Evolutionary conservation across 2,888 invertebrate species (phyloP).

Genomic region (Mellilla xanthometata): DNA sequence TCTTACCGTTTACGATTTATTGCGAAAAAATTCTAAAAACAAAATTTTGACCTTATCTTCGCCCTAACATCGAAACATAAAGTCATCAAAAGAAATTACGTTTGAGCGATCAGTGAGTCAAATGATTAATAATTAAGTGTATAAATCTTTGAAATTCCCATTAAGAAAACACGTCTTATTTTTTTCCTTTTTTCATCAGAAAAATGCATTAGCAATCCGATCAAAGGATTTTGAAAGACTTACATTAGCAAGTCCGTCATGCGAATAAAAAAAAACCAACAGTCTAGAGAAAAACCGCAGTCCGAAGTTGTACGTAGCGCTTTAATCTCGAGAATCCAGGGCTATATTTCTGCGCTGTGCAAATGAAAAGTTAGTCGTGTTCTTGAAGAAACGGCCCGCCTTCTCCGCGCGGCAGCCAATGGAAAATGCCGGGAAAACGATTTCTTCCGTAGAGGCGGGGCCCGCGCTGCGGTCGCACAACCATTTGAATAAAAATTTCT

Average conservation of each 20-base stretch:
- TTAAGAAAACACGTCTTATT: too few species aligned
- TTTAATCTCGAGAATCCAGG: constrained; percentile 59
- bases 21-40: too few species aligned
- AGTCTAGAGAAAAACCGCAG: constrained; percentile 68
- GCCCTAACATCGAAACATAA: too few species aligned
- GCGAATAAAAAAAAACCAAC: constrained; percentile 52
- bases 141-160: too few species aligned
- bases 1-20: too few species aligned
- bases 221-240: constrained; percentile 42
- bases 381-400: constrained; percentile 71
- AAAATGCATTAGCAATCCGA: constrained; percentile 9
- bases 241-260: constrained; percentile 41
- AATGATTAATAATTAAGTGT: too few species aligned
- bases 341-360: constrained; percentile 78
- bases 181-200: too few species aligned
- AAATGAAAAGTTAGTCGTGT: constrained; percentile 79
- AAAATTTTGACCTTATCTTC: too few species aligned
- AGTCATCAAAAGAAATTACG: too few species aligned
- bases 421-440: constrained; percentile 76
- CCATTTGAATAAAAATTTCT: constrained; percentile 75
- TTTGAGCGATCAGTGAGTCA: too few species aligned
- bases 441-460: constrained; percentile 78
- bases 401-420: constrained; percentile 71
- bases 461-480: constrained; percentile 67
- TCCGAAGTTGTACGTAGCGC: constrained; percentile 66